A percentile compares a stretch with the other conserved stretches of the same genome.
These are phyloP conservation scores for Asarcornis scutulata DNA, from an alignment of 2,113 vertebrate species.

Conservation along the genomic window DNA sequence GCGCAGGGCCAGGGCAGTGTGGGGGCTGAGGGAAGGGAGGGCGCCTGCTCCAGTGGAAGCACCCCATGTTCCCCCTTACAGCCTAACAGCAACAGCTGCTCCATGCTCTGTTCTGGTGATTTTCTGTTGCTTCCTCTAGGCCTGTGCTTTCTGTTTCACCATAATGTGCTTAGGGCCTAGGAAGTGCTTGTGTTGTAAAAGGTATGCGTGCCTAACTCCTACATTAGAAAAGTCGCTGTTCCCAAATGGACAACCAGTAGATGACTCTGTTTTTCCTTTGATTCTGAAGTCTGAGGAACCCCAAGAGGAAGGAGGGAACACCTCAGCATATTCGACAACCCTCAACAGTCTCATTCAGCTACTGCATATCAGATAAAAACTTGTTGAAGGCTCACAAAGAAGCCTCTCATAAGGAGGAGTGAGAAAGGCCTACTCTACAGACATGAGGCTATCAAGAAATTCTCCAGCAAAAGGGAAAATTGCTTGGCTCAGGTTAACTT, in stretches of 20 bases:
- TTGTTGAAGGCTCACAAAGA: background rate
- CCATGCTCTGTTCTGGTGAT: background rate
- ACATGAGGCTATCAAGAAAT: background rate
- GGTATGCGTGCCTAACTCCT: background rate
- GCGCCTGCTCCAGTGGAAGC: background rate
- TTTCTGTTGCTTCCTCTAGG: background rate
- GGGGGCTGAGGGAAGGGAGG: background rate
- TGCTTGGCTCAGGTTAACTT: background rate
- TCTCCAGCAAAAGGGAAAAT: background rate
- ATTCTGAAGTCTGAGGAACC: background rate
- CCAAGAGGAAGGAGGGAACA: background rate
- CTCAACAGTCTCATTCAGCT: background rate
- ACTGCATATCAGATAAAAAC: background rate
- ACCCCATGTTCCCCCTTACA: background rate
- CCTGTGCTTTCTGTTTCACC: background rate
- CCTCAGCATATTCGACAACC: background rate
- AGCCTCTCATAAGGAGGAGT: background rate
- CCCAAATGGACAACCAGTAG: too few species aligned
- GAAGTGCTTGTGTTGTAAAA: background rate
- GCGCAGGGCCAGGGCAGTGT: background rate
- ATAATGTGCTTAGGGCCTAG: background rate
- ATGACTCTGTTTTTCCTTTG: background rate
- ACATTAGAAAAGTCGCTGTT: background rate
- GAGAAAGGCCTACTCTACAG: background rate
- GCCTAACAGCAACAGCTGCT: background rate